These are phyloP conservation scores for Dryobates pubescens DNA, from an alignment of 2,797 vertebrate species.

Conservation along the genomic window DNA sequence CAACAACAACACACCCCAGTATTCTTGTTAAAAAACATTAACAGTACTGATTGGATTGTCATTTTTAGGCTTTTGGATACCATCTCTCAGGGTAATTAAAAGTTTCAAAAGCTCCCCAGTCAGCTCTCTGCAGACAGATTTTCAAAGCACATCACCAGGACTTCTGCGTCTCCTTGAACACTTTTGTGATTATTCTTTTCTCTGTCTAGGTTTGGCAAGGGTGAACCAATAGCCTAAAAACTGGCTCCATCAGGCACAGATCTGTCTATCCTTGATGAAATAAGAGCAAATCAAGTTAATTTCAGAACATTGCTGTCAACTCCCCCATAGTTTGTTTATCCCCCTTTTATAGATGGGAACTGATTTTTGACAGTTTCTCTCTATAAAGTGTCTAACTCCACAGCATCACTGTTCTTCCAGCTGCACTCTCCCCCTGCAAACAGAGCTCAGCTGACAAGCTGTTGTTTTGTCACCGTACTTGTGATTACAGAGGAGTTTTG, in stretches of 20 bases:
- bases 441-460: not conserved
- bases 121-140: not conserved
- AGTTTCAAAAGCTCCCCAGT: not conserved
- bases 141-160: not conserved
- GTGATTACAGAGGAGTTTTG: not conserved
- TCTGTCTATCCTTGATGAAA: not conserved
- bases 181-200: not conserved
- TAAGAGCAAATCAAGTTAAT: not conserved
- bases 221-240: not conserved
- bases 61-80: not conserved
- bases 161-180: not conserved
- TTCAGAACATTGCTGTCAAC: not conserved
- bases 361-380: not conserved
- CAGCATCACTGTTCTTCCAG: not conserved
- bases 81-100: not conserved
- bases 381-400: not conserved
- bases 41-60: not conserved
- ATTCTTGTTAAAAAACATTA: not conserved
- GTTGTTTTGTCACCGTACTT: not conserved
- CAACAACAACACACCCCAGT: not conserved
- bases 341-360: not conserved
- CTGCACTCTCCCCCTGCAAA: not conserved
- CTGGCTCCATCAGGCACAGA: not conserved
- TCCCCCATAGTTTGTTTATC: not conserved
- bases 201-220: not conserved